Evolutionary conservation across 2,888 invertebrate species (phyloP), one percentile per base, ranked within the genome.

Genomic region (Stictocephala bisonia): DNA sequence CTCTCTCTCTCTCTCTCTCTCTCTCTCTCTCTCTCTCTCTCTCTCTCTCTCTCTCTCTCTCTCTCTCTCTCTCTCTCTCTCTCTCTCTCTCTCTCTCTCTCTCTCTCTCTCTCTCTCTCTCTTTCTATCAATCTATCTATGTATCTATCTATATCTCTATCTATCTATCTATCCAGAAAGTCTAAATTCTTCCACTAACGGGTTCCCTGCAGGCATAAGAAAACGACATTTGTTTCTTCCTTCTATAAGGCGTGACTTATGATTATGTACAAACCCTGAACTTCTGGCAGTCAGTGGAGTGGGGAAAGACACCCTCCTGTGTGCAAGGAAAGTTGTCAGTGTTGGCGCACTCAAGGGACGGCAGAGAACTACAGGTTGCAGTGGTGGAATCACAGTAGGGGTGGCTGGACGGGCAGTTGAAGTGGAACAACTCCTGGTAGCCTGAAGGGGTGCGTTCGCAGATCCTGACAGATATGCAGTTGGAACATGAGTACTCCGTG

Each of bases 1-100:
- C 56, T 4, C 3, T 4, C 56, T 4, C 56, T 1, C 56, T 56
- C 56, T 4, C 3, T 1, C 56, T 1, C 56, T 56, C 56, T 56
- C 56, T 56, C 56, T 53, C 56, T 53, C 56, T 53, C 56, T 53
- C 56, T 53, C 56, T 53, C 56, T 53, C 56, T 18, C 56, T 53
- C 24, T 53, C 56, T 18, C 56, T 53, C 56, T 53, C 56, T 18
- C 56, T 53, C 56, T 53, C 56, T 18, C 56, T 53, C 56, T 53
- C 56, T 18, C 56, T 53, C 56, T 53, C 56, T 13, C 56, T 53
- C 56, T 53, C 56, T 35, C 40, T 35, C 40, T 35, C 40, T 35
- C 9, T 35, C 40, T 35, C 40, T 35, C 40, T 35, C 40, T 35
- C 40, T 35, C 40, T 35, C 40, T 35, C 40, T 35, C 9, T 35